Evolutionary conservation across 2,797 vertebrate species (phyloP).

Genomic region (Eulemur albifrons): DNA sequence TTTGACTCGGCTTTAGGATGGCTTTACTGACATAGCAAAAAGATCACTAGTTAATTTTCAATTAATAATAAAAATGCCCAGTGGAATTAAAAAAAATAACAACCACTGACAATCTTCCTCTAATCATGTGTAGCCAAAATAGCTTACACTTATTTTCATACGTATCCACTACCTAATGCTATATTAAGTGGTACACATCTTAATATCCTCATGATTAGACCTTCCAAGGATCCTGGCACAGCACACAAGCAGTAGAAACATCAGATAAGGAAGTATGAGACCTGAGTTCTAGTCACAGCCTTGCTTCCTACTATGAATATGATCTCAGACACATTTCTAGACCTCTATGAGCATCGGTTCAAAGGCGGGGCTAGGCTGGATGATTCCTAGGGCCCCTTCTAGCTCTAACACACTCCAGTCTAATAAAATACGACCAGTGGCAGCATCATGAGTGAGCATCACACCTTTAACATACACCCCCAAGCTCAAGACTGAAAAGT

Average conservation of each 20-base stretch:
- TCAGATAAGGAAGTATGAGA: neutral
- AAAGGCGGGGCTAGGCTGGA: accelerated
- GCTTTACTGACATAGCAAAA: neutral
- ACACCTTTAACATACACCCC: accelerated
- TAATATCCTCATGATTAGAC: neutral
- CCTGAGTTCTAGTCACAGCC: neutral
- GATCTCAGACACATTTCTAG: neutral
- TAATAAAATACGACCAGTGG: neutral
- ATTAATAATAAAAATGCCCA: neutral
- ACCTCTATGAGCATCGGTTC: neutral
- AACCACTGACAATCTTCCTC: neutral
- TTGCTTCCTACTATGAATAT: neutral
- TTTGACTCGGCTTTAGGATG: neutral
- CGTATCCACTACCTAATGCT: neutral
- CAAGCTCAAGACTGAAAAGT: neutral
- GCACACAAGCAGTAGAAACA: neutral
- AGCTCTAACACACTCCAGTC: neutral
- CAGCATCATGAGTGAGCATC: neutral
- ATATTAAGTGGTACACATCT: neutral
- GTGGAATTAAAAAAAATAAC: neutral
- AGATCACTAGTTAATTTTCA: slow-evolving; percentile 12
- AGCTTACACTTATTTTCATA: neutral
- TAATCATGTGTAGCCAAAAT: neutral
- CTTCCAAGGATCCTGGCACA: neutral
- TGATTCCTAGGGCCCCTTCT: neutral